phyloP scores from a whole-genome alignment of 2,888 invertebrate genomes.

The Hyppa rectilinea region DNA sequence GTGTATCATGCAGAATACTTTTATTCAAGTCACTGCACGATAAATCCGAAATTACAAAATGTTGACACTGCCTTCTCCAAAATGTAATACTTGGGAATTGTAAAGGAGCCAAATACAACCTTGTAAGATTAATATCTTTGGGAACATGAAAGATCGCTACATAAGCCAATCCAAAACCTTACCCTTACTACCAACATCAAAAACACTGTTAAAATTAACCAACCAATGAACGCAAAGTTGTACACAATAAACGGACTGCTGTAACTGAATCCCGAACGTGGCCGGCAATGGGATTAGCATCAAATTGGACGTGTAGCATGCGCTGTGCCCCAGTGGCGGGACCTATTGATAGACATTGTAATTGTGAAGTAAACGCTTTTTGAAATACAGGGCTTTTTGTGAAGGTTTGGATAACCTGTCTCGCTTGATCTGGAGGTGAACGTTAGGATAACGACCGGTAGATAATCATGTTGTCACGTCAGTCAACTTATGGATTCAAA shows the following conservation, averaged over 20 bases:
- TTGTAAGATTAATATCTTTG: not conserved
- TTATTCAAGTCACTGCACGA: not conserved
- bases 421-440: not conserved
- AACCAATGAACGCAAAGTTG: conserved; percentile 58
- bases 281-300: conserved; percentile 58
- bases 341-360: conserved; percentile 60
- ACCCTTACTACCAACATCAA: not conserved
- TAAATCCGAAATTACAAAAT: not conserved
- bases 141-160: not conserved
- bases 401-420: not conserved
- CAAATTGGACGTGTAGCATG: conserved; percentile 67
- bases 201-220: conserved; percentile 16
- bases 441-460: not conserved
- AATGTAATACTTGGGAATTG: not conserved
- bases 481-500: not conserved
- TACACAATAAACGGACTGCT: conserved; percentile 43
- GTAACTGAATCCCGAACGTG: conserved; percentile 60
- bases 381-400: conserved; percentile 11
- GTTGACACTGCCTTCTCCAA: not conserved
- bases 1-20: conserved; percentile 13
- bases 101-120: not conserved
- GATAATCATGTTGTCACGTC: not conserved
- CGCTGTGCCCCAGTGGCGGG: conserved; percentile 44
- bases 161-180: not conserved
- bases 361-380: conserved; percentile 38